Conservation (phyloP, 2,797 vertebrate genomes). For the Limnodromus scolopaceus region DNA sequence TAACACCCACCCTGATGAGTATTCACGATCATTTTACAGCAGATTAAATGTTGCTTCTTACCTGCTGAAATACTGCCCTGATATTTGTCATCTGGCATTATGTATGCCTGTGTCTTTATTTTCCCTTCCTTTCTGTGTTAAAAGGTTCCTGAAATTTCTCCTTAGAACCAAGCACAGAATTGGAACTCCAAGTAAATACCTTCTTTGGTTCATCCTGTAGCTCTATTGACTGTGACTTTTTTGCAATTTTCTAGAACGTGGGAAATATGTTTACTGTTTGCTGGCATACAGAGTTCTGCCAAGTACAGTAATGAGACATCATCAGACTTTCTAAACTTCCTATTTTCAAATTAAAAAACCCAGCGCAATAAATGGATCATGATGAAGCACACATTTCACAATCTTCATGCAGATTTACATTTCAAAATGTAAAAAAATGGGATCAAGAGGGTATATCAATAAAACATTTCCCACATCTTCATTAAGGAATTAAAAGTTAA, state of each 20-base stretch:
- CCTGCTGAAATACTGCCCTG: neutral
- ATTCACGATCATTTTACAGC: neutral
- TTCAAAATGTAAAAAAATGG: neutral
- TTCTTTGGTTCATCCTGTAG: neutral
- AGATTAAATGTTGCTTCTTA: neutral
- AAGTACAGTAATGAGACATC: neutral
- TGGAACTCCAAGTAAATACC: neutral
- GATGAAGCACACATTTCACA: neutral
- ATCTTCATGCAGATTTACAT: neutral
- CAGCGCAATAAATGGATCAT: neutral
- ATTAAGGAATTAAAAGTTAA: neutral
- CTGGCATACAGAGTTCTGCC: neutral
- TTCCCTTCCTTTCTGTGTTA: neutral
- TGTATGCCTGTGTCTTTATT: neutral
- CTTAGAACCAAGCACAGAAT: neutral
- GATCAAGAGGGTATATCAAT: neutral
- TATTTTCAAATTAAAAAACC: neutral
- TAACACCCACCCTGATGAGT: neutral
- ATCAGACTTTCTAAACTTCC: neutral
- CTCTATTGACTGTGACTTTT: neutral
- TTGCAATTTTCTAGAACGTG: neutral
- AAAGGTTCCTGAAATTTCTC: neutral
- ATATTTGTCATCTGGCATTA: neutral
- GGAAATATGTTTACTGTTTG: neutral
- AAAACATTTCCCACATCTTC: neutral